Percentiles rank a stretch among this genome's conserved stretches.
These are phyloP conservation scores for Frankliniella fusca DNA, from an alignment of 2,888 invertebrate species.

Conservation along the genomic window DNA sequence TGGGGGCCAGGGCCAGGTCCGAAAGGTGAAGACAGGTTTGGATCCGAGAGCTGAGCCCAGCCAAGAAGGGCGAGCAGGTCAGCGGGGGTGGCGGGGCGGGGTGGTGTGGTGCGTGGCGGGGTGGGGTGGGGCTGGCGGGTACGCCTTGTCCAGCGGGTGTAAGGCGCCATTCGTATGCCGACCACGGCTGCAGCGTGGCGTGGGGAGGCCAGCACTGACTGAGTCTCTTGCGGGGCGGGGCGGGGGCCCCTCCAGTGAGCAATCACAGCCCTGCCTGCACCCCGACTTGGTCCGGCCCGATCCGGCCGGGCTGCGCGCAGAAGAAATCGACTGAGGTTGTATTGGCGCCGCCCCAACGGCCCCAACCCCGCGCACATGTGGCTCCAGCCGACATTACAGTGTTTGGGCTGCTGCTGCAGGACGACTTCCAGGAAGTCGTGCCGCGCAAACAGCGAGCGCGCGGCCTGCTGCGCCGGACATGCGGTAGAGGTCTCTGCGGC, in stretches of 20 bases:
- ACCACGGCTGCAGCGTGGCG: neutral
- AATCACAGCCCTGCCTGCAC: neutral
- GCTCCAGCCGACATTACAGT: neutral
- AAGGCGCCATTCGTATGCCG: constrained; percentile 16
- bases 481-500: no score
- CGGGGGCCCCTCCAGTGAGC: neutral
- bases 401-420: no score
- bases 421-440: no score
- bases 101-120: no score
- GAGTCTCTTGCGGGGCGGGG: neutral
- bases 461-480: no score
- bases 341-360: neutral
- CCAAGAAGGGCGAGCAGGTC: neutral
- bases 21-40: neutral
- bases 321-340: neutral
- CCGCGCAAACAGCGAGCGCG: no score
- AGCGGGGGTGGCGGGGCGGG: neutral
- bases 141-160: constrained; percentile 11
- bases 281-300: no score
- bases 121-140: neutral
- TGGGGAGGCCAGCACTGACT: neutral
- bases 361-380: neutral
- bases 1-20: neutral
- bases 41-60: neutral
- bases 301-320: no score